Evolutionary conservation across 2,113 vertebrate species (phyloP).

Genomic region (Cyanistes caeruleus): DNA sequence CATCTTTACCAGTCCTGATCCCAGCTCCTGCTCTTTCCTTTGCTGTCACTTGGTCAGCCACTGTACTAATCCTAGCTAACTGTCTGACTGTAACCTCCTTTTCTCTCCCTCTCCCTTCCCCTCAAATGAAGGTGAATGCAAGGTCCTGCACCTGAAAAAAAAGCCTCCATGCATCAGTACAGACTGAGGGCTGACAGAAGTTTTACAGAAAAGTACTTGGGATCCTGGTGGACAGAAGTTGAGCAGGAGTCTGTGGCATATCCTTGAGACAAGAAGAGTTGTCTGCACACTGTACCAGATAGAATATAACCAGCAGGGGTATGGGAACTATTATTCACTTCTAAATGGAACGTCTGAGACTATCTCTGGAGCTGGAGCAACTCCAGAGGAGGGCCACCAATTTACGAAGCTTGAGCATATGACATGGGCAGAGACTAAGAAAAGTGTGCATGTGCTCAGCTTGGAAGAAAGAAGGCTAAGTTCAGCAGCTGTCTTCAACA

Average conservation of each 20-base stretch:
- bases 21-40: neutral
- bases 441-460: neutral
- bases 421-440: neutral
- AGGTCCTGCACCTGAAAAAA: neutral
- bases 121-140: neutral
- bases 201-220: neutral
- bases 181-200: neutral
- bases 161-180: neutral
- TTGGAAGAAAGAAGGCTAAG: neutral
- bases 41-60: neutral
- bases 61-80: neutral
- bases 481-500: neutral
- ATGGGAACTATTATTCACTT: neutral
- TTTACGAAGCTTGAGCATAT: neutral
- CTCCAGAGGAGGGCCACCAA: neutral
- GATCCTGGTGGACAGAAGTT: neutral
- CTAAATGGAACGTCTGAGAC: neutral
- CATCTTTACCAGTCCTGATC: neutral
- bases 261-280: neutral
- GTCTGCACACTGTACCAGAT: neutral
- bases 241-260: neutral
- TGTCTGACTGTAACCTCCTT: neutral
- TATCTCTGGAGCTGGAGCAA: neutral
- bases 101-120: neutral
- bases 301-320: neutral